Percentiles rank a stretch among this genome's conserved stretches.
phyloP scores from a whole-genome alignment of 2,888 invertebrate genomes.

The Netelia fuscicornis region DNA sequence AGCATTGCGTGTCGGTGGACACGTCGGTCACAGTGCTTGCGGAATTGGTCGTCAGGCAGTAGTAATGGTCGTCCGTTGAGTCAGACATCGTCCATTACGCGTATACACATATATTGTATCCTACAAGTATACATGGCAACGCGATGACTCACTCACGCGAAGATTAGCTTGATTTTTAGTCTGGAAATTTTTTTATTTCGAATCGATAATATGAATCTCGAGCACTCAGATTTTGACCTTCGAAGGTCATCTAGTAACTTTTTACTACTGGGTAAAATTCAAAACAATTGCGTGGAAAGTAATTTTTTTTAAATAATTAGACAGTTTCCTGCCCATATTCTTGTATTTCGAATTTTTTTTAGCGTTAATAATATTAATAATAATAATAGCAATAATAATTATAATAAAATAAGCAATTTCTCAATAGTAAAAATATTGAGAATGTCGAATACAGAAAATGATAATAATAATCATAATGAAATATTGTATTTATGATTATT shows the following conservation, averaged over 20 bases:
- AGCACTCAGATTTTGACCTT: too few species aligned
- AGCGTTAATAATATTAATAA: not conserved
- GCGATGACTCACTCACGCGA: conserved; percentile 45
- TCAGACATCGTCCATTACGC: conserved; percentile 50
- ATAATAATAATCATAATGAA: not conserved
- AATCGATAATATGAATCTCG: too few species aligned
- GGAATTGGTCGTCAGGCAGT: conserved; percentile 56
- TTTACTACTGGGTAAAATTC: too few species aligned
- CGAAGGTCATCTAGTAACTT: too few species aligned
- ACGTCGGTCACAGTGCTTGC: conserved; percentile 43
- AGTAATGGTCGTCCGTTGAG: conserved; percentile 58
- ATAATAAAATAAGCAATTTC: not conserved
- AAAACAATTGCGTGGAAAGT: too few species aligned
- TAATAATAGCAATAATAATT: not conserved
- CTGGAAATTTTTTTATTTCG: not conserved
- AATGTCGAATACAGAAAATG: not conserved
- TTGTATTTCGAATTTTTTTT: not conserved
- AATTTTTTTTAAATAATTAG: not conserved
- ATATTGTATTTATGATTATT: not conserved
- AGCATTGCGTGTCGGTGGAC: conserved; percentile 51
- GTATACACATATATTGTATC: not conserved
- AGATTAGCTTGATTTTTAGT: conserved; percentile 11
- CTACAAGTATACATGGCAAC: not conserved
- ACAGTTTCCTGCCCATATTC: not conserved
- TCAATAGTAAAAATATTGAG: not conserved